Evolutionary conservation across 2,113 vertebrate genomes (phyloP).

Genomic region (Tonatia bakeri): DNA sequence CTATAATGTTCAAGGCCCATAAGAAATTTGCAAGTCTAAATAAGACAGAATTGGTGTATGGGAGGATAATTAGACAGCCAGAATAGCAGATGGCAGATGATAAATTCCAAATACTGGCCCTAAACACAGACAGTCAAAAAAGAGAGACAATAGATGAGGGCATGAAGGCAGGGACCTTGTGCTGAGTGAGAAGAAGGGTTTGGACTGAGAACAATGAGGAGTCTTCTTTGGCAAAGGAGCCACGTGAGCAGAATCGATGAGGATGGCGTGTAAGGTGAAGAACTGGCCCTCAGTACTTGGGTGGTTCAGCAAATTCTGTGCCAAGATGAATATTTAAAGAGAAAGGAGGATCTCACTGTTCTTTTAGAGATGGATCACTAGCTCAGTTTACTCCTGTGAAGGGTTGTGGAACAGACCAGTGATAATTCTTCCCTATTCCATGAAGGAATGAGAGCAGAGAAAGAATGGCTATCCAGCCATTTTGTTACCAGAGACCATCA

Average conservation of each 20-base stretch:
- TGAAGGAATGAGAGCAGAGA: neutral
- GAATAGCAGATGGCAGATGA: neutral
- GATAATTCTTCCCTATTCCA: neutral
- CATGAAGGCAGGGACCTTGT: neutral
- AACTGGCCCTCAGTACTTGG: neutral
- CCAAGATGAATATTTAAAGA: neutral
- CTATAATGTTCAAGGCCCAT: neutral
- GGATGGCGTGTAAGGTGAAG: neutral
- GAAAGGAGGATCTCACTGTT: neutral
- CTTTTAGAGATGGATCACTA: neutral
- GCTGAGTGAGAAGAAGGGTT: neutral
- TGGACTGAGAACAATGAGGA: neutral
- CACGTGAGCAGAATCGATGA: neutral
- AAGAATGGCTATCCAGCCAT: neutral
- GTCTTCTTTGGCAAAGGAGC: neutral
- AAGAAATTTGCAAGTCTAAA: neutral
- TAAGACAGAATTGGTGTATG: neutral
- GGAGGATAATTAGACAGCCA: neutral
- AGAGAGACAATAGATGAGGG: neutral
- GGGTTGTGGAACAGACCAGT: neutral
- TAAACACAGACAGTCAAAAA: neutral
- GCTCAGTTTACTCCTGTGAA: neutral
- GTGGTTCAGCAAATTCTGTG: neutral
- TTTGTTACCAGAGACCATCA: neutral
- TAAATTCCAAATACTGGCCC: neutral